phyloP scores from a whole-genome alignment of 2,113 vertebrate species.

The Oxygymnocypris stewartii region DNA sequence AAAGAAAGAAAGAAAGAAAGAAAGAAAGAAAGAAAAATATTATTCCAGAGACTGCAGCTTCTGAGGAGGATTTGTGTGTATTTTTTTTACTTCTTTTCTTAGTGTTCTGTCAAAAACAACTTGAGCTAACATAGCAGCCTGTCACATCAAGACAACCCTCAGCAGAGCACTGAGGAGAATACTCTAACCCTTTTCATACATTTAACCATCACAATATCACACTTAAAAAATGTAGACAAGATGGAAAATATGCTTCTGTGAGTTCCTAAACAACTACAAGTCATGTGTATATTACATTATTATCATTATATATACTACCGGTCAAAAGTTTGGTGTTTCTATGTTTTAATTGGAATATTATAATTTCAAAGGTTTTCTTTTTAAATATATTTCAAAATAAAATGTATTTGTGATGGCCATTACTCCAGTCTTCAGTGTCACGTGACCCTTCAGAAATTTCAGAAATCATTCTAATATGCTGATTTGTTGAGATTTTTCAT shows the following conservation, averaged over 20 bases:
- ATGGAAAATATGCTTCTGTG: background rate
- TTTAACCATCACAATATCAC: background rate
- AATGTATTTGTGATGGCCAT: background rate
- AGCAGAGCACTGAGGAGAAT: constrained; percentile 64
- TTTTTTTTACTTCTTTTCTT: constrained; percentile 58
- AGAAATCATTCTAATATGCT: background rate
- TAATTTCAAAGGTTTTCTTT: background rate
- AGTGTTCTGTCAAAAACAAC: constrained; percentile 78
- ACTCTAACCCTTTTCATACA: constrained; percentile 60
- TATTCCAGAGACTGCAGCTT: constrained; percentile 64
- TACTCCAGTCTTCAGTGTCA: background rate
- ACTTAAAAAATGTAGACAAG: background rate
- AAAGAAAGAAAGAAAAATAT: constrained; percentile 55
- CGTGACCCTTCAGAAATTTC: background rate
- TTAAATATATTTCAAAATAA: background rate
- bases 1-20: constrained; percentile 57
- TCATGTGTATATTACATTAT: background rate
- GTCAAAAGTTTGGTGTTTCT: background rate
- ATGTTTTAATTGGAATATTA: background rate
- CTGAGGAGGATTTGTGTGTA: constrained; percentile 62
- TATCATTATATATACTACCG: background rate
- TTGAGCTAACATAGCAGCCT: constrained; percentile 72
- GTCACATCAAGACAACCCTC: constrained; percentile 74
- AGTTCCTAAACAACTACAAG: background rate
- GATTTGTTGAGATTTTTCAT: background rate